Evolutionary conservation across 2,113 vertebrate genomes (phyloP), one percentile per base, ranked within the genome.

Genomic region (Ellobius talpinus): DNA sequence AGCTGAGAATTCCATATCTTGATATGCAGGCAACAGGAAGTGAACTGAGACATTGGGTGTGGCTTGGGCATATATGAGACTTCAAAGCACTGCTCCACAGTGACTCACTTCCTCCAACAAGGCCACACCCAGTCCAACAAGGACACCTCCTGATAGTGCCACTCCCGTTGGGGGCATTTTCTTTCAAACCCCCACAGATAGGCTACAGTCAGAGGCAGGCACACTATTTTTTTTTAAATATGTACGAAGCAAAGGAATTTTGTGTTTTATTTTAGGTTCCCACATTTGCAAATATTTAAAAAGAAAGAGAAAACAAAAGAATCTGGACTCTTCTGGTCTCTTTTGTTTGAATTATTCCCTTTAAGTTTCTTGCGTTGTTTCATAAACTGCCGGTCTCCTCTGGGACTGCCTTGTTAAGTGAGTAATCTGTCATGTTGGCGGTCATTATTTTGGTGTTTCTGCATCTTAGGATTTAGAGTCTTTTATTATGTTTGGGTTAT

Each of bases 311-410:
- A 72, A 33, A 68, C 31, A 68, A 72, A n/a, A 72, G 17, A 36
- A n/a, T 72, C 70, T 72, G 70, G 17, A n/a, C 16, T 21, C 7
- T 72, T n/a, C 3, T n/a, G 36, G 36, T 72, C 36, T 10, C n/a
- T 50, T 95, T 92, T 89, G 5, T 77, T 94, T 95, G 33, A 93
- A 68, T 89, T 16, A 50, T 96, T 89, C 90, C 8, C 73, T 89
- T 95, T 74, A 88, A 88, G 97, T 85, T 52, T 66, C 17, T 92
- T 65, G 47, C 52, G 14, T 94, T 61, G 47, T 31, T 87, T 58
- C 12, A 84, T 85, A 76, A 90, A 47, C 9, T 89, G 47, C 65
- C 39, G 47, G 45, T 96, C 31, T 55, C 81, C 55, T 68, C 82
- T 66, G 42, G 84, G 23, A 42, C 78, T 36, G 5, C 1, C 52